A percentile compares a stretch with the other conserved stretches of the same genome.
These are phyloP conservation scores for Microdon myrmicae DNA, from an alignment of 2,888 invertebrate genomes.

Conservation along the genomic window DNA sequence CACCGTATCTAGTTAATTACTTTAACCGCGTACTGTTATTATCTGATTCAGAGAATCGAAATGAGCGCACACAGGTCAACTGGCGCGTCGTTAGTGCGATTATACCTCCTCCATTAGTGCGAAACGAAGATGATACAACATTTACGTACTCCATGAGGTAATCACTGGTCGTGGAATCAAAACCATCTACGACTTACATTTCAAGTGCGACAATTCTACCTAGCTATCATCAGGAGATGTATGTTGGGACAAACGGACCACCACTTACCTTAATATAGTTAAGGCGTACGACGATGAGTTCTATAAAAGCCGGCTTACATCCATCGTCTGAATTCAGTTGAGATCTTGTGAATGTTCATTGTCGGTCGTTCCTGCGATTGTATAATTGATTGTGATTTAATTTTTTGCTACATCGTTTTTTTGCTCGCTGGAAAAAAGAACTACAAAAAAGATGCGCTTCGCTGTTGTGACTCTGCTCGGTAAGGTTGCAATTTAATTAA, in stretches of 20 bases:
- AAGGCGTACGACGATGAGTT: background rate
- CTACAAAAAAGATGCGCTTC: slow-evolving; percentile 35
- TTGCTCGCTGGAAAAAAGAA: background rate
- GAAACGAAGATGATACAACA: background rate
- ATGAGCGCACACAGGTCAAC: slow-evolving; percentile 26
- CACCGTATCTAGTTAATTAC: too few relatives aligned
- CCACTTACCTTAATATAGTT: too few relatives aligned
- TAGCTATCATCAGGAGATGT: slow-evolving; percentile 4
- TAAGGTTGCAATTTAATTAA: slow-evolving; percentile 16
- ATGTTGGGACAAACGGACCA: too few relatives aligned
- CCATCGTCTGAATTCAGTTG: slow-evolving; percentile 29
- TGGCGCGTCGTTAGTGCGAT: slow-evolving; percentile 8
- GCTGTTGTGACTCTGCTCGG: slow-evolving; percentile 29
- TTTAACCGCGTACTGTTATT: slow-evolving; percentile 3
- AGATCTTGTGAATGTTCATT: slow-evolving; percentile 26
- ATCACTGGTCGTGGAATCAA: slow-evolving; percentile 11
- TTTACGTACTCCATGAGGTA: slow-evolving; percentile 29
- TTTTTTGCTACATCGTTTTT: background rate
- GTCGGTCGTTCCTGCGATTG: slow-evolving; percentile 15
- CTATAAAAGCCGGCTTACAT: slow-evolving; percentile 44
- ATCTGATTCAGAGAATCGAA: slow-evolving; percentile 15
- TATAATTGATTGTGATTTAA: slow-evolving; percentile 1
- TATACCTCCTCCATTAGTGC: slow-evolving; percentile 4
- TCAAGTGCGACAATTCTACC: slow-evolving; percentile 6
- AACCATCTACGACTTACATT: background rate